phyloP scores from a whole-genome alignment of 2,113 vertebrate genomes.

The Pseudois nayaur region DNA sequence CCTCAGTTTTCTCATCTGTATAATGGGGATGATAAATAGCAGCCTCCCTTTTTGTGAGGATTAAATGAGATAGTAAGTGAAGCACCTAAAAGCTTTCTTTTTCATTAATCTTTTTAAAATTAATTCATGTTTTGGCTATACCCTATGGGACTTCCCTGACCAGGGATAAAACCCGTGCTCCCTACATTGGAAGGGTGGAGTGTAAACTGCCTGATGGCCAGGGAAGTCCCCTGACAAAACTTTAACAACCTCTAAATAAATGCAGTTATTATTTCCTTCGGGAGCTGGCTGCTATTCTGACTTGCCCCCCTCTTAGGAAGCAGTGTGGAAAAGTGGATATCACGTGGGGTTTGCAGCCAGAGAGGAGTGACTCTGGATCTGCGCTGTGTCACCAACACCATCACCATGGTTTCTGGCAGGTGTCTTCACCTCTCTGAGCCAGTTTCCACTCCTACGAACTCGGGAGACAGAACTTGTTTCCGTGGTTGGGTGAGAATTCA shows the following conservation, averaged over 20 bases:
- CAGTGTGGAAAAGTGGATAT: not conserved
- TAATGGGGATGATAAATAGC: not conserved
- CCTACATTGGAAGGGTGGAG: not conserved
- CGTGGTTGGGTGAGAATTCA: not conserved
- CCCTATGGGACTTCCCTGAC: not conserved
- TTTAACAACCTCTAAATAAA: not conserved
- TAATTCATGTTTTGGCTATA: not conserved
- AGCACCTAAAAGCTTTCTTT: not conserved
- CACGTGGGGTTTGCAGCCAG: not conserved
- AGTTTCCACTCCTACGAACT: too few relatives aligned
- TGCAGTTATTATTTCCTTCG: accelerated
- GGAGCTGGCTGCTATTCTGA: not conserved
- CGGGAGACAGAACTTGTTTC: not conserved
- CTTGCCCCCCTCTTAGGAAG: not conserved
- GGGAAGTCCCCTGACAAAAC: not conserved
- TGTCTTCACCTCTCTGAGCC: not conserved
- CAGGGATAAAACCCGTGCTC: not conserved
- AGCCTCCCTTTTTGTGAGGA: not conserved
- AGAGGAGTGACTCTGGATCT: not conserved
- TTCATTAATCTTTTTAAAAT: not conserved
- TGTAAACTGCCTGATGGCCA: not conserved
- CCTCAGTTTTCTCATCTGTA: not conserved
- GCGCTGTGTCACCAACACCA: not conserved
- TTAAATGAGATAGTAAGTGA: not conserved
- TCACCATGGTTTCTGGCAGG: not conserved